These are phyloP conservation scores for Stichopus chloronotus DNA, from an alignment of 35 echinoderm and acorn worm genomes.

Conservation along the genomic window DNA sequence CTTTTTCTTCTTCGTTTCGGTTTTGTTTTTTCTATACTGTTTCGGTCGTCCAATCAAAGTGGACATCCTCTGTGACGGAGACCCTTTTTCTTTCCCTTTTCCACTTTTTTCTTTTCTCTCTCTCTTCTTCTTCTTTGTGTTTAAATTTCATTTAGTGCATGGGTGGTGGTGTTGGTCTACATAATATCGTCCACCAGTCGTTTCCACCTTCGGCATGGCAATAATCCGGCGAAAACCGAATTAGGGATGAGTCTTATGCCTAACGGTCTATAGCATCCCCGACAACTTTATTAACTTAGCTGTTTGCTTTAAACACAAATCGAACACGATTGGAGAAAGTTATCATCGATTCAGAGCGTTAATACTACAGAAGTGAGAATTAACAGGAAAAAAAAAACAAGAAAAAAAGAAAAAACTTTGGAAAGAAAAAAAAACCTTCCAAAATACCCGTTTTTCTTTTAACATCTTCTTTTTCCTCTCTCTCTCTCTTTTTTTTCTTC, in stretches of 20 bases:
- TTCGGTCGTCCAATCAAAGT: background rate
- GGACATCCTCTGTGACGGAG: background rate
- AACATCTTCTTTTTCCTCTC: background rate
- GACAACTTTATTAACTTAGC: conserved; percentile 49
- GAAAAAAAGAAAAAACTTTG: background rate
- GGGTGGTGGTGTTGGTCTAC: conserved; percentile 12
- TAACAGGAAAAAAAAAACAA: background rate
- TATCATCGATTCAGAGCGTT: conserved; percentile 35
- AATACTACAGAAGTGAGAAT: background rate
- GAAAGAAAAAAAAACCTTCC: background rate
- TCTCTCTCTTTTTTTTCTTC: background rate
- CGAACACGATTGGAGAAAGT: conserved; percentile 49
- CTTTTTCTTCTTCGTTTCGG: background rate
- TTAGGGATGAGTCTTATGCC: background rate
- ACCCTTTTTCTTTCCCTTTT: background rate
- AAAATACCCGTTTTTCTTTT: background rate
- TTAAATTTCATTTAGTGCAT: background rate
- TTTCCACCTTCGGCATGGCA: background rate
- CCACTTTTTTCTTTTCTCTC: background rate
- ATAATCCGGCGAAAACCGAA: background rate
- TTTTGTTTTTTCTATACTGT: no score
- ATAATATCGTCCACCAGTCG: conserved; percentile 22
- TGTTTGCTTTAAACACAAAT: conserved; percentile 46
- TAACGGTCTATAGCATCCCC: conserved; percentile 3
- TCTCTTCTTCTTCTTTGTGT: background rate